Base-by-base conservation (phyloP, 37 sponge, comb jelly and placozoan species). In the Diacarnus erythraeanus region DNA sequence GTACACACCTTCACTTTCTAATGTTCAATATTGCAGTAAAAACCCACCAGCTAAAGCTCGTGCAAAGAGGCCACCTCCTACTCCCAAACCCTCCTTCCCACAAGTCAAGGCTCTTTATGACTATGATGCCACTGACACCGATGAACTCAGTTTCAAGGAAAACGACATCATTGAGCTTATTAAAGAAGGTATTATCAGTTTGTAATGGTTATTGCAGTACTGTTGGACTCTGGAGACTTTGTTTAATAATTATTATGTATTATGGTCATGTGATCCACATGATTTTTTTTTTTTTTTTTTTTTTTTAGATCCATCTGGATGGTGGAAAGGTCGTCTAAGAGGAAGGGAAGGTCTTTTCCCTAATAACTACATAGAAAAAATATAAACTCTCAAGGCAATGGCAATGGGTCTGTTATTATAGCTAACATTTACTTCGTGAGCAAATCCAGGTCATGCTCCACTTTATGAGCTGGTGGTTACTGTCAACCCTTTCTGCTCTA, bases 261-360 rank as follows among this genome's bases (percentile, higher is more conserved):
- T 6, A 47, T 47, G 12, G 51, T 47, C 51, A 47, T 12, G 12
- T 47, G 51, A 47, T 47, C 51, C 51, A 47, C 10, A 15, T 47
- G 12, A 12, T 15, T 47, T 12, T 15, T 47, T 12, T 12, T 47
- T 15, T 47, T 47, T 2, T 35, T 18, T 25, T 61, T 3, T 57
- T 31, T 57, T 43, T 86, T 17, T 71, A 95, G 96, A 92, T 86
- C 68, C 80, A 25, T 81, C 84, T 75, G 98, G 98, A 0, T 97
- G 98, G 98, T 97, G 98, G 98, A 91, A 74, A 29, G 98, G 98
- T 15, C 73, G 77, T 47, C 51, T 97, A 39, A 87, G 68, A 38
- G 98, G 95, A 15, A 90, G 76, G 68, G 93, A 91, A 81, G 98
- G 98, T 26, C 84, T 97, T 10, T 97, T 97, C 65, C 98, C 98